These are phyloP conservation scores for Pagetopsis macropterus DNA, from an alignment of 2,797 vertebrate species.

Conservation along the genomic window DNA sequence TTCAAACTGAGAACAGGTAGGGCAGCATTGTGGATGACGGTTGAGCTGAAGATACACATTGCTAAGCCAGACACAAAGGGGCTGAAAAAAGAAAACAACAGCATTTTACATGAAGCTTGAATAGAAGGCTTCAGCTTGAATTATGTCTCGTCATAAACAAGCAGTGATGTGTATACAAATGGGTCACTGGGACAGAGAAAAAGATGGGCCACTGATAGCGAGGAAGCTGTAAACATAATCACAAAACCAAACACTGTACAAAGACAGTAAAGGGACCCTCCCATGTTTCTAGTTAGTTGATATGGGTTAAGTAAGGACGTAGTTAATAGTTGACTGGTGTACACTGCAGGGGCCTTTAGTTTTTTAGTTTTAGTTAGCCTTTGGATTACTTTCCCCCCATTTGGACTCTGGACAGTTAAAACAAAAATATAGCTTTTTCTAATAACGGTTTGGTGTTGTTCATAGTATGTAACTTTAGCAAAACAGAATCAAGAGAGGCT, in stretches of 20 bases:
- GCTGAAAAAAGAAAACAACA: not conserved
- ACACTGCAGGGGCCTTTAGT: not conserved
- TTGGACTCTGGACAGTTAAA: slow-evolving; percentile 4
- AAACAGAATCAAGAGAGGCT: not conserved
- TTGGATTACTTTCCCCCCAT: not conserved
- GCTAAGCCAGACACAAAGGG: slow-evolving; percentile 22
- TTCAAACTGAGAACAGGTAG: slow-evolving; percentile 67
- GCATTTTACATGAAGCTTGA: not conserved
- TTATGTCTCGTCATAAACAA: not conserved
- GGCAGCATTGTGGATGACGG: slow-evolving; percentile 46
- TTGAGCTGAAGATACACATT: slow-evolving; percentile 31
- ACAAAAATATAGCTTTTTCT: not conserved
- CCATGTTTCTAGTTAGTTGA: slow-evolving; percentile 7
- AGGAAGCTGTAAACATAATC: slow-evolving; percentile 6
- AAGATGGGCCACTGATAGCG: slow-evolving; percentile 6
- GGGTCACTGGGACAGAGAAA: slow-evolving; percentile 52
- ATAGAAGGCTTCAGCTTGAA: not conserved
- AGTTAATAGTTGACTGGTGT: slow-evolving; percentile 62
- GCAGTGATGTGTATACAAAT: slow-evolving; percentile 10
- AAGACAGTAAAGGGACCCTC: not conserved
- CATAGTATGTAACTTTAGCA: not conserved
- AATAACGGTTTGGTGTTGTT: slow-evolving; percentile 1
- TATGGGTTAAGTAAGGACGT: not conserved
- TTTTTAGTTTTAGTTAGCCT: not conserved
- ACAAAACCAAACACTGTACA: not conserved